Base-by-base conservation (phyloP, 2,888 invertebrate species). In the Nebria brevicollis region DNA sequence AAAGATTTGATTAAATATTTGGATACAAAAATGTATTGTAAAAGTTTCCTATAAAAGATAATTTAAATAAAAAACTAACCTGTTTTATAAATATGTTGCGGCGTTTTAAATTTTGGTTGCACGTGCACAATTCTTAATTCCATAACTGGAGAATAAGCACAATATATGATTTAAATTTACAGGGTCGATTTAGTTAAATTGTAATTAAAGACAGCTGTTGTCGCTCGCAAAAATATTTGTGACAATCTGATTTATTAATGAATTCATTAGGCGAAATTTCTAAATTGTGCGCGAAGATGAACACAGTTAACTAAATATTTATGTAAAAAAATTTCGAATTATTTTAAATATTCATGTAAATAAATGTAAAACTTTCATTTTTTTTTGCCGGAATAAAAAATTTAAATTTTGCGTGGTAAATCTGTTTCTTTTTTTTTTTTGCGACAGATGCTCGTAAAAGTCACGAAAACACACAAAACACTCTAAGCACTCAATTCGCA, bases 51-150 rank as follows among this genome's bases (percentile, higher is more conserved):
- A 20, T 20, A 20, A 20, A 20, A 20, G 20, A 20, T 20, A 1
- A 1, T 20, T 20, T 20, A 20, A 20, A 20, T 20, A 34, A 66
- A 66, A 25, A 65, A 79, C 79, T 79, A 74, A 79, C 79, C 79
- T 79, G 79, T 68, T 54, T 68, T 74, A 66, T 43, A 79, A 43
- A 79, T 42, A 64, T 80, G 65, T 70, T 54, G 75, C 54, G 72
- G 68, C 15, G 75, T 83, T 86, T 84, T 85, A 76, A 86, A 85
- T 86, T 87, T 86, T 64, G 86, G 85, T 83, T 85, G 86, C 84
- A 87, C 86, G 84, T 86, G 87, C 83, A 88, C 86, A 83, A 86
- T 86, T 81, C 86, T 82, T 77, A 86, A 87, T 85, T 86, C 86
- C 87, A 87, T 88, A 82, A 78, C 81, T 81, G 68, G 8, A 54